Base-by-base conservation (phyloP, 2,888 invertebrate genomes). In the Orthosia gracilis region DNA sequence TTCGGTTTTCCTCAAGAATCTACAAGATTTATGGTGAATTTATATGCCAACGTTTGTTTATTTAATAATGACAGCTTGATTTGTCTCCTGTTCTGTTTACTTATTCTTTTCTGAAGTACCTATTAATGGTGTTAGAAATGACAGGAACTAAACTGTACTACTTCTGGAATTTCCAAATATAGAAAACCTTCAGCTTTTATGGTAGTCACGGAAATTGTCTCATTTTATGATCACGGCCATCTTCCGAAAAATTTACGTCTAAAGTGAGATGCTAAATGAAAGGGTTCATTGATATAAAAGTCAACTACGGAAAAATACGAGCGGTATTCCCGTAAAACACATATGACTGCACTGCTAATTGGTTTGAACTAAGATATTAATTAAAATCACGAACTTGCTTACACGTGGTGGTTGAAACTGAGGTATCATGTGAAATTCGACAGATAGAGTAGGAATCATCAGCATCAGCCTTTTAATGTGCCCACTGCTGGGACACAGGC, bases 281-380 rank as follows among this genome's bases (percentile, higher is more conserved):
- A 54, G 21, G 18, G 0, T 49, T 9, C 23, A 57, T 74, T 74
- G n/a, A 74, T 62, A 18, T 18, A 72, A 49, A 64, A 59, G 40
- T 13, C 15, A 23, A 26, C 23, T 63, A 31, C 21, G 84, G 75
- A 82, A 84, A 69, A 66, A 18, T 23, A 74, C 73, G 15, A 58
- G 15, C 3, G 63, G 54, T 54, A 54, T 57, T 54, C 55, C 54
- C 58, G 40, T 64, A 65, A 52, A 54, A 57, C 26, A 64, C 13
- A 4, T 74, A 64, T 49, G 50, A 71, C 55, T 55, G 23, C 40
- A 52, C 11, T 52, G 84, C 26, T 82, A 84, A 80, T 63, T 71
- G 49, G 12, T 80, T 69, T 45, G 50, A 80, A 65, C 84, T 68
- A 62, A 70, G 67, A 58, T 73, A 67, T 73, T 83, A 78, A 78